Conservation (phyloP, 1,140 invertebrate species). For the Pygmarrhopalites habei region DNA sequence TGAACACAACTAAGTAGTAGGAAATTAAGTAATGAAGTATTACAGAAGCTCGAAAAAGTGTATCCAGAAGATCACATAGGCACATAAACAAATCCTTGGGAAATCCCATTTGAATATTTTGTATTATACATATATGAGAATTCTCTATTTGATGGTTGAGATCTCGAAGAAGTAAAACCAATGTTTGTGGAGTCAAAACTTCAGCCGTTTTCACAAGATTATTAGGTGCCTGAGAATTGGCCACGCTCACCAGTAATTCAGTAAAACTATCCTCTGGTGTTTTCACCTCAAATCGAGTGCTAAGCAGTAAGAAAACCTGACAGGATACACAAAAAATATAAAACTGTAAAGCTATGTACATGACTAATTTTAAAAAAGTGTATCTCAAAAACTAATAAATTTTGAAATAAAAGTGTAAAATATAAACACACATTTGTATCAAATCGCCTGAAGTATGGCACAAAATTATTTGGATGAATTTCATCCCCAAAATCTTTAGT, state of each 20-base stretch:
- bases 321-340: background rate
- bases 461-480: conserved; percentile 21
- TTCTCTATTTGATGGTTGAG: conserved; percentile 20
- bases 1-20: too few relatives aligned
- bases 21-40: too few relatives aligned
- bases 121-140: conserved; percentile 12
- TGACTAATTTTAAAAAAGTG: background rate
- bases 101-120: background rate
- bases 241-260: background rate
- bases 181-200: conserved; percentile 20
- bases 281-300: conserved; percentile 16
- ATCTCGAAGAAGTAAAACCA: conserved; percentile 26
- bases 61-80: conserved; percentile 23
- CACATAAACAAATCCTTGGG: conserved; percentile 14
- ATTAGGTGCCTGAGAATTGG: background rate
- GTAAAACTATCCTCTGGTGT: conserved; percentile 2
- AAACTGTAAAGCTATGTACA: background rate
- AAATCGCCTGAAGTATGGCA: background rate
- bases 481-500: background rate
- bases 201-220: background rate
- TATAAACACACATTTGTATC: background rate
- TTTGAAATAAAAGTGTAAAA: background rate
- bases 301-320: conserved; percentile 27
- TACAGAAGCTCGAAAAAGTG: conserved; percentile 11
- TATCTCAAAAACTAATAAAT: background rate